Conservation (phyloP, 2,888 invertebrate species). For the Dynastes maya region DNA sequence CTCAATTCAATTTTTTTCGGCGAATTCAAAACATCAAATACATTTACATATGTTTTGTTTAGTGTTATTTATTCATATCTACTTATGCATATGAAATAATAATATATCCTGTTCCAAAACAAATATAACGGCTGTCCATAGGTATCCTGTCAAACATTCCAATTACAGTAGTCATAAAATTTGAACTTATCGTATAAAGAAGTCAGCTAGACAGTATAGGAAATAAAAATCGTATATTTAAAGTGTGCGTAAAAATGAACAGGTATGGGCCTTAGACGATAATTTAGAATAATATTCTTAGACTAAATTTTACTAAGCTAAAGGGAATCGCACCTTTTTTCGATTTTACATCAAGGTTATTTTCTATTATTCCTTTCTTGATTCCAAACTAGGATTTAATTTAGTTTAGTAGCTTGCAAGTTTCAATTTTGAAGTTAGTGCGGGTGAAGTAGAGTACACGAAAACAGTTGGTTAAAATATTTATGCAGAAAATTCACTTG, state of each 20-base stretch:
- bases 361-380: too few species aligned
- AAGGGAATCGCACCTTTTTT: too few species aligned
- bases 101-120: constrained; percentile 25
- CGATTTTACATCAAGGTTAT: too few species aligned
- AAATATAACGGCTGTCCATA: constrained; percentile 22
- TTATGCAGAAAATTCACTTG: too few species aligned
- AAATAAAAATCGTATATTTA: background rate
- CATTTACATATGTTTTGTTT: constrained; percentile 2
- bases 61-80: constrained; percentile 3
- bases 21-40: background rate
- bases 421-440: too few species aligned
- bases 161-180: constrained; percentile 39
- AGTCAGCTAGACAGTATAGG: background rate
- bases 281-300: too few species aligned
- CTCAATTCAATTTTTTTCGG: too few species aligned
- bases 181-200: constrained; percentile 27
- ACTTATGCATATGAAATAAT: constrained; percentile 1
- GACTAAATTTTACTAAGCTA: too few species aligned
- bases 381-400: too few species aligned
- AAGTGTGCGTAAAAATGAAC: background rate
- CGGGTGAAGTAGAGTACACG: too few species aligned
- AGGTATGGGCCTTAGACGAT: background rate
- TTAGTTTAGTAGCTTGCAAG: too few species aligned
- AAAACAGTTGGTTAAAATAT: too few species aligned
- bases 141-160: constrained; percentile 31